Percentiles rank a stretch among this genome's conserved stretches.
phyloP scores from a whole-genome alignment of 1,140 invertebrate genomes.

The Lepidurus apus region DNA sequence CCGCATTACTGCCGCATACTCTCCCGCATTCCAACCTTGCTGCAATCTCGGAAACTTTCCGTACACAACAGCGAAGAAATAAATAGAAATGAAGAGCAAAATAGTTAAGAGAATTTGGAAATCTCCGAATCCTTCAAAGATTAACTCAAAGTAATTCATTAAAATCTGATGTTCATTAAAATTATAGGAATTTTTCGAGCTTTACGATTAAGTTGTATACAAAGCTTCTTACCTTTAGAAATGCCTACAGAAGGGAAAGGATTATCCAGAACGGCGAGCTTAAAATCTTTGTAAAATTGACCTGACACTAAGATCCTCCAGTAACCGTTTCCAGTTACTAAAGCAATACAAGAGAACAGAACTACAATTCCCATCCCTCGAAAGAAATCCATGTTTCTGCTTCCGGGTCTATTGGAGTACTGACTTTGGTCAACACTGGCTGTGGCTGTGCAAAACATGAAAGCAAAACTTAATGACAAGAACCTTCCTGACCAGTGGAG shows the following conservation, averaged over 20 bases:
- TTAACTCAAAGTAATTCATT: not conserved
- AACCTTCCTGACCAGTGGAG: too few species aligned
- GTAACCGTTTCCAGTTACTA: not conserved
- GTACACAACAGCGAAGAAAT: not conserved
- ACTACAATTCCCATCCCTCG: too few species aligned
- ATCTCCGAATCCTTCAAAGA: not conserved
- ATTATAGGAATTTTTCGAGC: not conserved
- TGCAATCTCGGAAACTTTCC: not conserved
- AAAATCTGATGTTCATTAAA: not conserved
- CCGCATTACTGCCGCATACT: not conserved
- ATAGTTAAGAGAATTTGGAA: not conserved
- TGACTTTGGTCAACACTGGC: too few species aligned
- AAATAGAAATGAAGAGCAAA: not conserved
- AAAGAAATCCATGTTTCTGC: too few species aligned
- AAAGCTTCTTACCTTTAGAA: not conserved
- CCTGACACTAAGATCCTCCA: not conserved
- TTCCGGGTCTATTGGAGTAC: too few species aligned
- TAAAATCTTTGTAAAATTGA: not conserved
- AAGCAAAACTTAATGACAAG: too few species aligned
- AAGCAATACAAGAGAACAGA: not conserved
- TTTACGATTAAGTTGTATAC: not conserved
- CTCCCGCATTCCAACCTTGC: not conserved
- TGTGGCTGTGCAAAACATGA: too few species aligned
- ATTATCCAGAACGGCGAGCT: not conserved
- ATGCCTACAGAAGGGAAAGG: not conserved